phyloP scores from a whole-genome alignment of 2,797 vertebrate genomes.

The Pantherophis vulpinus region DNA sequence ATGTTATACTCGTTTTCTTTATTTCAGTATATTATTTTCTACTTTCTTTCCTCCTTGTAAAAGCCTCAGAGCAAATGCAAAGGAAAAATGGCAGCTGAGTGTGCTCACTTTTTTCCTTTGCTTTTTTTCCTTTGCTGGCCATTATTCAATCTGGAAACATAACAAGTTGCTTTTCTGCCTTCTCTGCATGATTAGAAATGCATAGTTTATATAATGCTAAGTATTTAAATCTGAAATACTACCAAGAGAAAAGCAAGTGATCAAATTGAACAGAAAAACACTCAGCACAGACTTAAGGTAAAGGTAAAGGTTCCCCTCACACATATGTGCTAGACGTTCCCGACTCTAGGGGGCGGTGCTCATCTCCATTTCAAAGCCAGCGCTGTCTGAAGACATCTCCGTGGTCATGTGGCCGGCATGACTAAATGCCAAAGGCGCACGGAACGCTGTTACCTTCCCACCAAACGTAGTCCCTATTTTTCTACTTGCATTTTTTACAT shows the following conservation, averaged over 20 bases:
- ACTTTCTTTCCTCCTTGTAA: background rate
- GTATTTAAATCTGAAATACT: background rate
- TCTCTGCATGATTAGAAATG: background rate
- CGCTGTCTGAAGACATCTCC: too few species aligned
- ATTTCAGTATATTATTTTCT: background rate
- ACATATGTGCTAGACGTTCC: too few species aligned
- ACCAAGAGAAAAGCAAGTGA: background rate
- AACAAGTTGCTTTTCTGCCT: background rate
- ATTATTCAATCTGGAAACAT: background rate
- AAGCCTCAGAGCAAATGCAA: background rate
- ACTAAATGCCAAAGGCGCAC: too few species aligned
- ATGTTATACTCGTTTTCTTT: background rate
- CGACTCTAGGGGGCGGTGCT: too few species aligned
- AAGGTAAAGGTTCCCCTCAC: too few species aligned
- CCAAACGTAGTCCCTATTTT: too few species aligned
- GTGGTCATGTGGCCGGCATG: too few species aligned
- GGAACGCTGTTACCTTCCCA: too few species aligned
- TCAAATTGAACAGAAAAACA: background rate
- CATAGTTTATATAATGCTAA: background rate
- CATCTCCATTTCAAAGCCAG: too few species aligned
- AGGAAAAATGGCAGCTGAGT: background rate
- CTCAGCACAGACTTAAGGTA: background rate
- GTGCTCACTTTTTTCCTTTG: background rate
- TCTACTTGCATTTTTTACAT: too few species aligned
- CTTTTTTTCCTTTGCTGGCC: background rate